Conservation (phyloP, 92 coral and sea anemone genomes). For the Parazoanthus darwini region DNA sequence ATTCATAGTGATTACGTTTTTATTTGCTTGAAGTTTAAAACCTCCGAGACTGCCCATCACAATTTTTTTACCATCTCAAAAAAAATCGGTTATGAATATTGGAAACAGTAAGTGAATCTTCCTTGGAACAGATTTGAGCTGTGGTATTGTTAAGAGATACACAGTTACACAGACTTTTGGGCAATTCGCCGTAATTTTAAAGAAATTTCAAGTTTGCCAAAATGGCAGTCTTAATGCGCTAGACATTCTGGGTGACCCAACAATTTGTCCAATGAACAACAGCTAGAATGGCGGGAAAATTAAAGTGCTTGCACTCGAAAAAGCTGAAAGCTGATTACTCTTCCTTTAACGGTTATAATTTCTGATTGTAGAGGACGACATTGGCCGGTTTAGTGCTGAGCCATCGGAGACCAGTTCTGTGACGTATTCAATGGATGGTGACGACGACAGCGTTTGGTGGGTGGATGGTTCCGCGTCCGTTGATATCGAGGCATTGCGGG, state of each 20-base stretch:
- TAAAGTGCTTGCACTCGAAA: neutral
- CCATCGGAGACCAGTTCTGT: conserved; percentile 96
- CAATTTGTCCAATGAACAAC: neutral
- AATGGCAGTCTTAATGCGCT: neutral
- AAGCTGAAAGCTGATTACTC: neutral
- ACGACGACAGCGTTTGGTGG: conserved; percentile 91
- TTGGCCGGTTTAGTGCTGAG: conserved; percentile 80
- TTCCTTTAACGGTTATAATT: neutral
- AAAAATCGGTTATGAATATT: no score
- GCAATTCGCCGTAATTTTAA: neutral
- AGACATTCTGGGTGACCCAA: no score
- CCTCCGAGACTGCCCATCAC: no score
- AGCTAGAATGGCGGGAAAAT: neutral
- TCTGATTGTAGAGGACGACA: conserved; percentile 59
- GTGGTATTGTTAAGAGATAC: no score
- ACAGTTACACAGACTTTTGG: no score
- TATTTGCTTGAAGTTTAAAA: no score
- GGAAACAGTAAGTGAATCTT: no score
- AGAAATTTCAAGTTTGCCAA: neutral
- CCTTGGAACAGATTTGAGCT: no score
- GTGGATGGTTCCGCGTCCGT: conserved; percentile 77
- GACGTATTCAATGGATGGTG: conserved; percentile 90
- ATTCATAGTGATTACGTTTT: no score
- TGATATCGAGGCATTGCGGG: conserved; percentile 83
- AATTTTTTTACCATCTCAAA: no score